Conservation (phyloP, 2,113 vertebrate genomes). For the Anhinga anhinga region DNA sequence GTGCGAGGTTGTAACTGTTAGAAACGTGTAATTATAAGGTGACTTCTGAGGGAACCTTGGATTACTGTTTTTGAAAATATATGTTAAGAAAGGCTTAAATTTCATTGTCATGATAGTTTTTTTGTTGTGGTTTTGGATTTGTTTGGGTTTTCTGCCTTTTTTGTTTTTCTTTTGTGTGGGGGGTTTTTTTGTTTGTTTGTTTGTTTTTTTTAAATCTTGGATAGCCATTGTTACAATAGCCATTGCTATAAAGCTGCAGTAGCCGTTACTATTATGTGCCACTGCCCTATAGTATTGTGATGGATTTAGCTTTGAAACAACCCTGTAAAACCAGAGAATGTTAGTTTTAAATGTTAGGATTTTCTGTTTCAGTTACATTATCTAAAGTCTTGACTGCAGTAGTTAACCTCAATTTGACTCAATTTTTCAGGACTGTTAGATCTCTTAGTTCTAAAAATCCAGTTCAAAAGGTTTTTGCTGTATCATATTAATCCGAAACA, state of each 20-base stretch:
- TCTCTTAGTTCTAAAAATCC: not conserved
- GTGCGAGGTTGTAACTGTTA: not conserved
- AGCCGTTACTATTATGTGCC: not conserved
- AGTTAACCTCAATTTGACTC: not conserved
- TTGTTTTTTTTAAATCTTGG: not conserved
- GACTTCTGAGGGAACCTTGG: not conserved
- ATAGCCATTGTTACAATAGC: not conserved
- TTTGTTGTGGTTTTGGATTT: not conserved
- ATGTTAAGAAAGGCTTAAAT: not conserved
- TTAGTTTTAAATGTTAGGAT: not conserved
- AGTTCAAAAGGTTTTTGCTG: not conserved
- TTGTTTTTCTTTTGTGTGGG: no score
- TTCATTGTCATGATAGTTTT: not conserved
- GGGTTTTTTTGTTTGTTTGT: no score
- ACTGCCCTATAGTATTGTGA: not conserved
- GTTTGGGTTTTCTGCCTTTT: no score
- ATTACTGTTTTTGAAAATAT: not conserved
- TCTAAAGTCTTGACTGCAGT: not conserved
- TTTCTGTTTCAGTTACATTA: not conserved
- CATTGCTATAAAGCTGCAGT: not conserved
- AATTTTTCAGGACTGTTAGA: not conserved
- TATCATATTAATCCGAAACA: not conserved
- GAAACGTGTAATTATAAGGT: not conserved
- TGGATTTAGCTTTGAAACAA: not conserved
- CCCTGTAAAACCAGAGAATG: not conserved